Evolutionary conservation across 2,797 vertebrate genomes (phyloP).

Genomic region (Sebastolobus alascanus): DNA sequence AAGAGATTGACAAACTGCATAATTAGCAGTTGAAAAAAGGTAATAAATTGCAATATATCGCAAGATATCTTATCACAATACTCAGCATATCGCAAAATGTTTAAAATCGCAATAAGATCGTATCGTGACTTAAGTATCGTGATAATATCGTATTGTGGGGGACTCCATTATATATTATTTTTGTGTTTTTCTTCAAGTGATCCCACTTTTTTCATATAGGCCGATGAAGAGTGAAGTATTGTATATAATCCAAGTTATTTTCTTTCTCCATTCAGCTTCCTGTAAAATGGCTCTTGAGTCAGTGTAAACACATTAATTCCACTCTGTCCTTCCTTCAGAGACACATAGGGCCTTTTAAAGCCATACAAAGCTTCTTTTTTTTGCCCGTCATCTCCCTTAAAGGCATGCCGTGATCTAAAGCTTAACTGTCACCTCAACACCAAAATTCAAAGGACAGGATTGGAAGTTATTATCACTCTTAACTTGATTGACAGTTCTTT

Average conservation of each 20-base stretch:
- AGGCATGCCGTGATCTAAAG: not conserved
- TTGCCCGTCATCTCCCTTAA: conserved; percentile 3
- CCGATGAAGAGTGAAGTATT: not conserved
- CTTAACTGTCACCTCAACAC: not conserved
- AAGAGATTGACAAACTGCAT: too few relatives aligned
- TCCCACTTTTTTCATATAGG: not conserved
- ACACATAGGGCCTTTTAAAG: not conserved
- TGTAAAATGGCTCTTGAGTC: conserved; percentile 3
- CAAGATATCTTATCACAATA: too few relatives aligned
- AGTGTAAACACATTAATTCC: conserved; percentile 21
- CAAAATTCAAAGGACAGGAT: not conserved
- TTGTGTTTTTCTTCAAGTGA: not conserved
- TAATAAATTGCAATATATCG: too few relatives aligned
- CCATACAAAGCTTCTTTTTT: not conserved
- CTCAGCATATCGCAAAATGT: too few relatives aligned
- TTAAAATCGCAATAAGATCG: too few relatives aligned
- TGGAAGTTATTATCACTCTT: not conserved
- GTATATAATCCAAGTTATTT: not conserved
- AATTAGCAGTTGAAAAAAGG: too few relatives aligned
- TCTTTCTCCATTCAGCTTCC: not conserved
- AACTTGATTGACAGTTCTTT: not conserved
- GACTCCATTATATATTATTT: not conserved
- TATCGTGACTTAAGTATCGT: too few relatives aligned
- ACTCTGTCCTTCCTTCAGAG: not conserved
- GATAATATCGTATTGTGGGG: too few relatives aligned